Evolutionary conservation across 2,797 vertebrate species (phyloP).

Genomic region (Amphiprion clarkii): DNA sequence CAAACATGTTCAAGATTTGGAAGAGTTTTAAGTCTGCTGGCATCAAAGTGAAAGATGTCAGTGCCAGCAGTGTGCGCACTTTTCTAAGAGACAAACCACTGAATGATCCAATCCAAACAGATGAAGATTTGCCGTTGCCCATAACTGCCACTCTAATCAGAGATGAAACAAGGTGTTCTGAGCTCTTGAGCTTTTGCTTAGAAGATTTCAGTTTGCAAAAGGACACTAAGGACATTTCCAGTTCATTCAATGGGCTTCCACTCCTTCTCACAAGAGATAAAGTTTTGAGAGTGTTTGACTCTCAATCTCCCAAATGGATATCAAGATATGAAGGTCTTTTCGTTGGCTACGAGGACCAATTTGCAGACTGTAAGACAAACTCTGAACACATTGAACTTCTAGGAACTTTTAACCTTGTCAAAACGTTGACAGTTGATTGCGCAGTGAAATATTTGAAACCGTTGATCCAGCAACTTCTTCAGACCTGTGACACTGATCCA

Average conservation of each 20-base stretch:
- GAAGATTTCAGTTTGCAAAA: neutral
- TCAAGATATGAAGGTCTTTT: slow-evolving; percentile 70
- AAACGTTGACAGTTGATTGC: slow-evolving; percentile 61
- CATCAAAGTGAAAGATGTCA: slow-evolving; percentile 64
- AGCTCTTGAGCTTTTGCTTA: slow-evolving; percentile 80
- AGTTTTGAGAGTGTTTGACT: slow-evolving; percentile 74
- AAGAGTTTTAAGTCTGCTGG: slow-evolving; percentile 62
- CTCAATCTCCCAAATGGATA: slow-evolving; percentile 65
- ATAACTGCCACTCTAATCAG: slow-evolving; percentile 76
- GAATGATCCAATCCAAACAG: slow-evolving; percentile 72
- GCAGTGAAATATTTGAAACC: slow-evolving; percentile 65
- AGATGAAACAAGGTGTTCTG: slow-evolving; percentile 61
- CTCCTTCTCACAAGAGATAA: slow-evolving; percentile 83
- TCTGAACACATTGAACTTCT: rapidly evolving
- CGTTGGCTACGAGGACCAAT: slow-evolving; percentile 45
- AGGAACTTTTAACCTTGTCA: slow-evolving; percentile 49
- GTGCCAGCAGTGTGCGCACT: slow-evolving; percentile 57
- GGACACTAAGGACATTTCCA: rapidly evolving
- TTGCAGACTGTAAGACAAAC: slow-evolving; percentile 70
- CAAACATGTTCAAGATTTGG: slow-evolving; percentile 37
- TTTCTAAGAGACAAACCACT: slow-evolving; percentile 76
- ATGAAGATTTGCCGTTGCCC: slow-evolving; percentile 69
- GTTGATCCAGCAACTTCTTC: slow-evolving; percentile 50
- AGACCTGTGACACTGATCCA: slow-evolving; percentile 59
- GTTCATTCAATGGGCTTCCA: slow-evolving; percentile 68